phyloP scores from a whole-genome alignment of 2,113 vertebrate genomes.

The Pachyramphus minor region DNA sequence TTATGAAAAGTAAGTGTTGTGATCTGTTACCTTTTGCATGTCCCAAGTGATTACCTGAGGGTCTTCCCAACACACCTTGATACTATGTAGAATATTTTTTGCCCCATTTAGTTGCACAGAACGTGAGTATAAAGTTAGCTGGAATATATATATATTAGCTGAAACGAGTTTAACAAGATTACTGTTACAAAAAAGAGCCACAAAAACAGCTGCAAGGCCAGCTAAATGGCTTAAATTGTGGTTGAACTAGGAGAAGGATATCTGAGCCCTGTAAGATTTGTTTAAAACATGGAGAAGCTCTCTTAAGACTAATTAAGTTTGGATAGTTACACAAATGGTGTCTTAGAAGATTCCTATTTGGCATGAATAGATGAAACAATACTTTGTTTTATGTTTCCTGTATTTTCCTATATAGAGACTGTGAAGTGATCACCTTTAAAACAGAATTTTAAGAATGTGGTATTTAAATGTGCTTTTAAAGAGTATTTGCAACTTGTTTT shows the following conservation, averaged over 20 bases:
- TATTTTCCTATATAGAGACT: neutral
- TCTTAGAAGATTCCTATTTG: neutral
- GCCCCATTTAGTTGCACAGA: fast-evolving
- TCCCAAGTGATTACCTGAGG: neutral
- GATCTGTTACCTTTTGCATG: fast-evolving
- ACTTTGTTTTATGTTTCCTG: neutral
- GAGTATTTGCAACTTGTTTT: neutral
- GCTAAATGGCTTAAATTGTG: neutral
- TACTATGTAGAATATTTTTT: fast-evolving
- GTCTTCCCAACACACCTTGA: fast-evolving
- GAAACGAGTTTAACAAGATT: neutral
- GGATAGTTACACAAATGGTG: too few species aligned
- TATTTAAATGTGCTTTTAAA: neutral
- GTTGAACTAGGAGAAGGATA: neutral
- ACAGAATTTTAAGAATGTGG: neutral
- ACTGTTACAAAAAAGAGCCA: neutral
- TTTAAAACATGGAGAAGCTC: neutral
- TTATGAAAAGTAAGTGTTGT: slow-evolving; percentile 92
- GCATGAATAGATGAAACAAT: neutral
- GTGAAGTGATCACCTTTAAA: neutral
- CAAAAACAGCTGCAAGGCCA: neutral
- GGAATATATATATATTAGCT: neutral
- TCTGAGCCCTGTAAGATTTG: neutral
- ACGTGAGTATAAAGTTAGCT: neutral
- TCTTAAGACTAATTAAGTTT: neutral